These are phyloP conservation scores for Macrocentrus cingulum DNA, from an alignment of 1,140 invertebrate genomes.

Conservation along the genomic window DNA sequence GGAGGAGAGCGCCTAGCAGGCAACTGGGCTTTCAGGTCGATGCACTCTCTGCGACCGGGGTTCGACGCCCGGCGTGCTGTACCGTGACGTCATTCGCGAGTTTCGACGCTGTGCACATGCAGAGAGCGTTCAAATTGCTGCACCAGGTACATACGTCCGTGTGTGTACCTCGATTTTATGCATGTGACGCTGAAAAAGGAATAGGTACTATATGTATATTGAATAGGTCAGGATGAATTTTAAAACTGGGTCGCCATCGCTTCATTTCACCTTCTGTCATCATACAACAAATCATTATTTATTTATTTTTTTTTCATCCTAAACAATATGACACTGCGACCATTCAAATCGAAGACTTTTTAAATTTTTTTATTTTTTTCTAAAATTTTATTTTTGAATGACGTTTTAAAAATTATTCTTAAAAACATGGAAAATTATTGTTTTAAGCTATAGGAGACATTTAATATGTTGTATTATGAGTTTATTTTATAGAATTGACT, in stretches of 20 bases:
- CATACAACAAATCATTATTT: too few species aligned
- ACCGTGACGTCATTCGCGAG: slow-evolving; percentile 52
- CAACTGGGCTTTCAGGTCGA: slow-evolving; percentile 53
- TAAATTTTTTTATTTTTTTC: too few species aligned
- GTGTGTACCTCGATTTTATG: background rate
- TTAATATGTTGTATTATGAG: too few species aligned
- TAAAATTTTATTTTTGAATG: too few species aligned
- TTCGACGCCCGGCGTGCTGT: slow-evolving; percentile 50
- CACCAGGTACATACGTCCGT: slow-evolving; percentile 1
- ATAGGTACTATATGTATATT: slow-evolving; percentile 12
- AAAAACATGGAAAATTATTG: too few species aligned
- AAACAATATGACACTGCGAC: too few species aligned
- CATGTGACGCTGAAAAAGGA: background rate
- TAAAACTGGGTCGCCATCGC: slow-evolving; percentile 38
- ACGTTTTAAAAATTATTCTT: too few species aligned
- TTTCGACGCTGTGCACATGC: slow-evolving; percentile 21
- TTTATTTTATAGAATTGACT: too few species aligned
- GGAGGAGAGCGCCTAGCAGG: slow-evolving; percentile 37
- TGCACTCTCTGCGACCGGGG: slow-evolving; percentile 46
- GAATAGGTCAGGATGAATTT: slow-evolving; percentile 37
- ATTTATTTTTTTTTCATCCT: too few species aligned
- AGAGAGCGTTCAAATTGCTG: slow-evolving; percentile 19
- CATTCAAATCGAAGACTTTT: too few species aligned
- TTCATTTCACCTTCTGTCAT: background rate
- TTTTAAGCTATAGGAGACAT: too few species aligned